Conservation (phyloP, 2,888 invertebrate genomes). For the Corythucha ciliata region DNA sequence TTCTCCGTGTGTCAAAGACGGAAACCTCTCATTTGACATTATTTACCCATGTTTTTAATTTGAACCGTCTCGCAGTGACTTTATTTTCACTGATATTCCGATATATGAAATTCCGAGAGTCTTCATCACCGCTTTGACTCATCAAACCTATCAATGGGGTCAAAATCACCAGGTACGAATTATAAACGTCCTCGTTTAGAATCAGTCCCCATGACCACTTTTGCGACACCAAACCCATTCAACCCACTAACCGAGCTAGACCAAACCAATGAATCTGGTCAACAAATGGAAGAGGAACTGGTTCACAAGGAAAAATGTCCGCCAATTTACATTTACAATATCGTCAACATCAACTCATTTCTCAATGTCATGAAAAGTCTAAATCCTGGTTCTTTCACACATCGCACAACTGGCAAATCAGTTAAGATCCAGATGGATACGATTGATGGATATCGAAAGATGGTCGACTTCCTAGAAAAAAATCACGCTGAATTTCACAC, state of each 20-base stretch:
- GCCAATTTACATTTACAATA: conserved; percentile 13
- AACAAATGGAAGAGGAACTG: conserved; percentile 5
- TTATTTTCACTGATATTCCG: no score
- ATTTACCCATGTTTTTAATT: no score
- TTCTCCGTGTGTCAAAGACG: no score
- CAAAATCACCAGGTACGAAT: conserved; percentile 1
- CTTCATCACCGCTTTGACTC: no score
- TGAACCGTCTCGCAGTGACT: no score
- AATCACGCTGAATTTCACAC: conserved; percentile 14
- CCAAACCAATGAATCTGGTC: not conserved
- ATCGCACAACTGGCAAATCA: conserved; percentile 11
- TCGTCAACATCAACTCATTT: conserved; percentile 10
- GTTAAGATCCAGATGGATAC: conserved; percentile 7
- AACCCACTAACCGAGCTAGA: not conserved
- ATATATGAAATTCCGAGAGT: no score
- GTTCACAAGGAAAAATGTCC: conserved; percentile 8
- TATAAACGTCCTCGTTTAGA: conserved; percentile 16
- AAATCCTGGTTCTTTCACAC: conserved; percentile 34
- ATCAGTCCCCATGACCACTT: not conserved
- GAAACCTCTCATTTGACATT: no score
- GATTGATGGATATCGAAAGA: conserved; percentile 15
- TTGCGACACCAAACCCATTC: conserved; percentile 5
- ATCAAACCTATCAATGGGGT: no score
- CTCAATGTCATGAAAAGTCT: not conserved
- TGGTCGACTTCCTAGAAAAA: conserved; percentile 4